phyloP scores from a whole-genome alignment of 1,140 invertebrate species.

The Magallana angulata region DNA sequence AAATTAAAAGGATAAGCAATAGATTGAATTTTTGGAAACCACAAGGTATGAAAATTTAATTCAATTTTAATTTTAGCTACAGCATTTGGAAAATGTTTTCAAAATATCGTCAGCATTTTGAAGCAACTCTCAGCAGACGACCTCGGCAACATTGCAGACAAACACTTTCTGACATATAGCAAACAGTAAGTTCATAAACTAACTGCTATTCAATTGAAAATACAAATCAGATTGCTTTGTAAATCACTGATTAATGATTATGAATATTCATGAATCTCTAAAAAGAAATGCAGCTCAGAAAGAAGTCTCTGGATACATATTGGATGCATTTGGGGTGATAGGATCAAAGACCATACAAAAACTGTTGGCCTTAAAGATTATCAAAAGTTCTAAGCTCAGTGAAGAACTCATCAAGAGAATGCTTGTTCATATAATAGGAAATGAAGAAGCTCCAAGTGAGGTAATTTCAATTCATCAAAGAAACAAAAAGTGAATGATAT shows the following conservation, averaged over 20 bases:
- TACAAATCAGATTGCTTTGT: not conserved
- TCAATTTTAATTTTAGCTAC: not conserved
- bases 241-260: not conserved
- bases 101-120: constrained; percentile 51
- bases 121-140: constrained; percentile 40
- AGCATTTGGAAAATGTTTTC: constrained; percentile 41
- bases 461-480: not conserved
- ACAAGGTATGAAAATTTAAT: too few relatives aligned
- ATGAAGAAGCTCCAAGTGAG: constrained; percentile 43
- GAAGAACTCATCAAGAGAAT: constrained; percentile 39
- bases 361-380: constrained; percentile 33
- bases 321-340: constrained; percentile 47
- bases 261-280: not conserved
- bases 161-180: constrained; percentile 36
- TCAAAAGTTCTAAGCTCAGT: constrained; percentile 23
- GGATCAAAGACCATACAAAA: constrained; percentile 39
- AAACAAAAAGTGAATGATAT: too few relatives aligned
- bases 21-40: too few relatives aligned
- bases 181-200: not conserved
- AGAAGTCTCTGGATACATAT: constrained; percentile 38
- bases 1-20: too few relatives aligned
- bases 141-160: constrained; percentile 40
- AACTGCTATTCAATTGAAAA: not conserved
- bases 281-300: not conserved
- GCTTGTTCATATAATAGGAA: constrained; percentile 45